phyloP scores from a whole-genome alignment of 2,888 invertebrate species.

The Clanis bilineata region DNA sequence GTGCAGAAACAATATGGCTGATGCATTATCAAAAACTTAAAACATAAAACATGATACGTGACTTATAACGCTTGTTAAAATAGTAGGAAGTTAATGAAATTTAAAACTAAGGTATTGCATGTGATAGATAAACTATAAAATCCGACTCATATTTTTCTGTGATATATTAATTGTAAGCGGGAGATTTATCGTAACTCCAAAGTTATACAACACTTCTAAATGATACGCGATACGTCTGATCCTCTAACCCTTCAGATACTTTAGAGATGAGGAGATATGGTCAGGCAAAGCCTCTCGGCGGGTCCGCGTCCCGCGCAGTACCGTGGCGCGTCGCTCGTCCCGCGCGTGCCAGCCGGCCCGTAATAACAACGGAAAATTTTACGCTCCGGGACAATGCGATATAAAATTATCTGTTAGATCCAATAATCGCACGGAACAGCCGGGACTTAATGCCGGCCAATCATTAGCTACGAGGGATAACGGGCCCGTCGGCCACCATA shows the following conservation, averaged over 20 bases:
- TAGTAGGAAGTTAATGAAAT: neutral
- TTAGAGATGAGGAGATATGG: constrained; percentile 54
- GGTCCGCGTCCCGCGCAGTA: constrained; percentile 30
- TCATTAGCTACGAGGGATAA: constrained; percentile 82
- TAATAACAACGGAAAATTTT: constrained; percentile 81
- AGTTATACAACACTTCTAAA: constrained; percentile 42
- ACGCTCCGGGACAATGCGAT: constrained; percentile 82
- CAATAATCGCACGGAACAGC: constrained; percentile 81
- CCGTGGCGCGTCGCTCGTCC: constrained; percentile 17
- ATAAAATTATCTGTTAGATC: constrained; percentile 83
- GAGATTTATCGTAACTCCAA: constrained; percentile 13
- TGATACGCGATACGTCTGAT: constrained; percentile 55
- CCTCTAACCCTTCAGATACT: constrained; percentile 52
- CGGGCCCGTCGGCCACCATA: constrained; percentile 73
- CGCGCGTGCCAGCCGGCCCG: constrained; percentile 56
- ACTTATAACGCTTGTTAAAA: neutral
- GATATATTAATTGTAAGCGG: constrained; percentile 13
- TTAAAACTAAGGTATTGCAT: neutral
- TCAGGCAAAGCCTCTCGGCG: constrained; percentile 37
- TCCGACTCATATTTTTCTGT: neutral
- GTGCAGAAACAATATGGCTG: neutral
- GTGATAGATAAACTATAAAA: neutral
- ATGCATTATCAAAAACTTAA: neutral
- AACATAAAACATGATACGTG: neutral
- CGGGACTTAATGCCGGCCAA: constrained; percentile 80